Percentiles rank a stretch among this genome's conserved stretches.
phyloP scores from a whole-genome alignment of 2,113 vertebrate genomes.

The Lichenostomus cassidix region DNA sequence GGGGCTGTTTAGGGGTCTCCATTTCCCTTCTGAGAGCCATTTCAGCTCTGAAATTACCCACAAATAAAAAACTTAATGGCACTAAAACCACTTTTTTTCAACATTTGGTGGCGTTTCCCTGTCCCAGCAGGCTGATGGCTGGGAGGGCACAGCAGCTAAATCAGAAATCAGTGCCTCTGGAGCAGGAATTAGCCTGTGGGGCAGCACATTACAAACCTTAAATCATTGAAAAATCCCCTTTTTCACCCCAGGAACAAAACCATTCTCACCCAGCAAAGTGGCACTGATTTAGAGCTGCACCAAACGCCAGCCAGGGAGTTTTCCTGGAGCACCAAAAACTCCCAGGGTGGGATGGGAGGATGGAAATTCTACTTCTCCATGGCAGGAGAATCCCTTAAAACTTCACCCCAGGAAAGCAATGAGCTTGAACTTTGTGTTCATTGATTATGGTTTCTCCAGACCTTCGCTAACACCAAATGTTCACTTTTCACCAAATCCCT shows the following conservation, averaged over 20 bases:
- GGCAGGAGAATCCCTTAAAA: neutral
- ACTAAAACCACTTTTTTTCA: neutral
- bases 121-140: neutral
- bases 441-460: constrained; percentile 18
- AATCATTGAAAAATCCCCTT: neutral
- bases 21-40: neutral
- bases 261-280: neutral
- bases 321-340: neutral
- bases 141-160: neutral
- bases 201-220: neutral
- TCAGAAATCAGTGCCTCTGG: neutral
- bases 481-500: constrained; percentile 22
- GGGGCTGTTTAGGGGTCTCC: neutral
- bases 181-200: neutral
- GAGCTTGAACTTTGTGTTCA: constrained; percentile 49
- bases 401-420: neutral
- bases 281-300: neutral
- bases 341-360: neutral
- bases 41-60: neutral
- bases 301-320: neutral
- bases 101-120: neutral
- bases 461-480: neutral
- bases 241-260: neutral
- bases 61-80: rapidly evolving
- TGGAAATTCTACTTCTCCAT: neutral